Base-by-base conservation (phyloP, 2,888 invertebrate genomes). In the Saturnia japonica region DNA sequence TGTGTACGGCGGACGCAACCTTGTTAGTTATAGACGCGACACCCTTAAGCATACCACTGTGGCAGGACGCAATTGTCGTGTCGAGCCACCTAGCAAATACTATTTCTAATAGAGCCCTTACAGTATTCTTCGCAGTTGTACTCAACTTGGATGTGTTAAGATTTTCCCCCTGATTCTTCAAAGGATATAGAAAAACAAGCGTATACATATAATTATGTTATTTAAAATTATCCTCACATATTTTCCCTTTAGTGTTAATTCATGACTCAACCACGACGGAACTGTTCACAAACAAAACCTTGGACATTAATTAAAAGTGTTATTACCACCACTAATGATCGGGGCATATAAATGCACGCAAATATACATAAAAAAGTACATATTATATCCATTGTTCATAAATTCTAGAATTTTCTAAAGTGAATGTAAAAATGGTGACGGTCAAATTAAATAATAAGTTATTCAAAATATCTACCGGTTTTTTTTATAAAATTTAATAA, bases 251-350 rank as follows among this genome's bases (percentile, higher is more conserved):
- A 22, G 54, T 47, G 19, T 54, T 54, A 54, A 22, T 60, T 14
- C 57, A 28, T 60, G 57, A 60, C 25, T 64, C 40, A 64, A 64
- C 9, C 40, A 64, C n/a, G 34, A 40, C 64, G 64, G 64, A 64
- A 64, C 64, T 40, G 64, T 40, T 14, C 34, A 62, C 34, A 34
- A 28, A 11, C 9, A 2, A 14, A 40, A 64, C 64, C 64, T 64
- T 64, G 64, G 40, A 34, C 7, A n/a, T 19, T 40, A 64, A 40
- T 64, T 40, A 64, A 64, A 40, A 40, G 16, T n/a, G 34, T 7
- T 62, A 25, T 57, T 62, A 19, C 54, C 7, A 54, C 54, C 54
- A 54, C 54, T 11, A n/a, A n/a, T n/a, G 22, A 22, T 54, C 6
- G 22, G 22, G 54, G 9, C 8, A 54, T n/a, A 22, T 3, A 11